Base-by-base conservation (phyloP, 2,113 vertebrate genomes). In the Mixornis gularis region DNA sequence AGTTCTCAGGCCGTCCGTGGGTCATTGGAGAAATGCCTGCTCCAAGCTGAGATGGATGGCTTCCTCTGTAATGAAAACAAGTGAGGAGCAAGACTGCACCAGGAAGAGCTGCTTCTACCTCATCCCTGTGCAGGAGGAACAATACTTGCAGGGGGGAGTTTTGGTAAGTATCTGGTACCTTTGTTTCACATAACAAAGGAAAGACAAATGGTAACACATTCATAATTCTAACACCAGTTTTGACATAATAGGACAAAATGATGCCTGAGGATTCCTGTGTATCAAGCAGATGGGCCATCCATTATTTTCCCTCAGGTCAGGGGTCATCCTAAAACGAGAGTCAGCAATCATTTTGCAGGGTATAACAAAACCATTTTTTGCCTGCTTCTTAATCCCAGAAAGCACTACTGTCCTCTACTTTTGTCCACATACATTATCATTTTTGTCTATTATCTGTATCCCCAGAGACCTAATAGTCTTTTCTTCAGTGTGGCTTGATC, bases 351-450 rank as follows among this genome's bases (percentile, higher is more conserved):
- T 95, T 95, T 94, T 85, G 81, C 63, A 80, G 68, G 59, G 51
- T 80, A 79, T 85, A 91, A 87, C 90, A 78, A 93, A 89, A 81
- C 90, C 87, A 43, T 85, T 93, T 95, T 91, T 85, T 70, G 27
- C 79, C 55, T 62, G 65, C 44, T 85, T 85, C 91, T 95, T 96
- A 91, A 93, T 94, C 94, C 84, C 87, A 95, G 85, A 90, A 94
- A 95, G 58, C 92, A 88, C 77, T 93, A 94, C 92, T 95, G 89
- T 95, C 87, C 81, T 89, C 79, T 93, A 85, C 91, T 95, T 95
- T 93, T 92, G 92, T 93, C 91, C 92, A 94, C 81, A 87, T 87
- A 79, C 68, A 95, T 95, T 95, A 96, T 94, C 65, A 93, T 95
- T 95, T 96, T 95, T 92, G 85, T 86, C 96, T 93, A 90, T 95